Evolutionary conservation across 2,888 invertebrate genomes (phyloP).

Genomic region (Platycheirus albimanus): DNA sequence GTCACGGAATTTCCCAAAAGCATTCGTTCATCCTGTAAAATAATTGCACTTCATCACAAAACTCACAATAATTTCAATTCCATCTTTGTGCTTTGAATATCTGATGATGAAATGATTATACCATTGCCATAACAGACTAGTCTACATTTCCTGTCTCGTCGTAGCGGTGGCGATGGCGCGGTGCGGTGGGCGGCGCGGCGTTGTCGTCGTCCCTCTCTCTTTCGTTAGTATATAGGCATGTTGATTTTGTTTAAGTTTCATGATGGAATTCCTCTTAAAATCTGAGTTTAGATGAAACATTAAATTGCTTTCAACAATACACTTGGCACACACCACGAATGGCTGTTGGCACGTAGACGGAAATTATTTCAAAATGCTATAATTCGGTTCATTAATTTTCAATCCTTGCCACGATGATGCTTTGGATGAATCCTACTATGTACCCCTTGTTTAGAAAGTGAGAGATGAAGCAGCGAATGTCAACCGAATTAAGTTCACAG

Average conservation of each 20-base stretch:
- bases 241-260: constrained; percentile 26
- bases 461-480: constrained; percentile 55
- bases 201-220: not conserved
- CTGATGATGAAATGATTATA: constrained; percentile 29
- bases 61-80: constrained; percentile 33
- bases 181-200: too few species aligned
- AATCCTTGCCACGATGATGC: constrained; percentile 54
- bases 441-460: not conserved
- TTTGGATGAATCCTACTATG: constrained; percentile 3
- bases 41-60: constrained; percentile 21
- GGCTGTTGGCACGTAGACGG: constrained; percentile 68
- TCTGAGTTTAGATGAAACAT: constrained; percentile 38
- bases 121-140: constrained; percentile 7
- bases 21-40: constrained; percentile 7
- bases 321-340: constrained; percentile 9
- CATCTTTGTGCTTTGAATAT: constrained; percentile 33
- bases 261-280: constrained; percentile 29
- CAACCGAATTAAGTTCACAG: constrained; percentile 64
- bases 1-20: constrained; percentile 17
- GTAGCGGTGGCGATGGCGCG: too few species aligned
- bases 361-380: constrained; percentile 73
- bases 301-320: constrained; percentile 48
- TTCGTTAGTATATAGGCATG: too few species aligned
- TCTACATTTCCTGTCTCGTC: constrained; percentile 11
- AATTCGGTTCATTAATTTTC: constrained; percentile 74